Conservation (phyloP, 2,797 vertebrate genomes). For the Pyrocephalus nanus region DNA sequence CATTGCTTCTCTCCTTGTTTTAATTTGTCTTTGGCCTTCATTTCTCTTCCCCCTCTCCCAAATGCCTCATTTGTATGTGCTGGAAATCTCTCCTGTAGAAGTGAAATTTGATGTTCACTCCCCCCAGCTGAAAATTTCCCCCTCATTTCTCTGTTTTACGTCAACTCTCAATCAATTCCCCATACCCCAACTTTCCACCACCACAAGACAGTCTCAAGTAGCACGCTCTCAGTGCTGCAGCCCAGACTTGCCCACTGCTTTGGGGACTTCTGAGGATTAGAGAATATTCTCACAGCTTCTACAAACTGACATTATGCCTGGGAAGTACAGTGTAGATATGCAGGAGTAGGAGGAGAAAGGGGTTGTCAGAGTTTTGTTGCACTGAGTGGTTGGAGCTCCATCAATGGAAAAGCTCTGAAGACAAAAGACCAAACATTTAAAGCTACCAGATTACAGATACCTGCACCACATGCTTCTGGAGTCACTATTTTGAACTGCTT, state of each 20-base stretch:
- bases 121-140: not conserved
- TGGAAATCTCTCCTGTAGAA: no score
- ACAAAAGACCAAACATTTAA: not conserved
- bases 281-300: not conserved
- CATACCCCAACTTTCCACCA: not conserved
- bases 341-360: not conserved
- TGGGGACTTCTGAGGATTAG: not conserved
- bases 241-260: not conserved
- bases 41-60: not conserved
- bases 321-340: not conserved
- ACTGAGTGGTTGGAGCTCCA: not conserved
- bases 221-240: not conserved
- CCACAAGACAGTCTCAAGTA: not conserved
- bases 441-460: not conserved
- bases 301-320: not conserved
- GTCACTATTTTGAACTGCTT: not conserved
- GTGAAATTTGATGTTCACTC: no score
- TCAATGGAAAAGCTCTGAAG: not conserved
- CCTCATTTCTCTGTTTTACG: not conserved
- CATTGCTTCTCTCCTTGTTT: not conserved
- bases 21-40: not conserved
- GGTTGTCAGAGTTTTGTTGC: not conserved
- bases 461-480: not conserved
- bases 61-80: not conserved
- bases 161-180: not conserved